Percentiles rank a stretch among this genome's conserved stretches.
Conservation (phyloP, 2,113 vertebrate species). For the Sakesphorus luctuosus region DNA sequence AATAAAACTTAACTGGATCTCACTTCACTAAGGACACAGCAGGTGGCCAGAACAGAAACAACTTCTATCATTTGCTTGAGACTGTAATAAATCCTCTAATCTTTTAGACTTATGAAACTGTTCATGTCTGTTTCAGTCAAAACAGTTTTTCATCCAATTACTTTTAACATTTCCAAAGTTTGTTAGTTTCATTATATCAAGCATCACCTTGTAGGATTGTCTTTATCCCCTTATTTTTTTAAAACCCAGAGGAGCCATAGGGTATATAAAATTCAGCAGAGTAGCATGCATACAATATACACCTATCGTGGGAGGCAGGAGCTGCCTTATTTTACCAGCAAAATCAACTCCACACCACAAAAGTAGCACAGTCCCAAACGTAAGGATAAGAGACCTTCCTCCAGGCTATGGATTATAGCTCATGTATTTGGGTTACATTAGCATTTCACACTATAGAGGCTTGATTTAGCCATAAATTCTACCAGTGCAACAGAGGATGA, state of each 20-base stretch:
- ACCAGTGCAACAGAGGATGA: conserved; percentile 2
- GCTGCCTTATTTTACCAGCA: conserved; percentile 56
- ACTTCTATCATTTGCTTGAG: conserved; percentile 40
- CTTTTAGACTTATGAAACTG: conserved; percentile 20
- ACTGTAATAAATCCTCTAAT: conserved; percentile 54
- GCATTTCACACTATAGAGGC: conserved; percentile 55
- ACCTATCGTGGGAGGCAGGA: conserved; percentile 25
- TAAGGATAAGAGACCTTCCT: conserved; percentile 70
- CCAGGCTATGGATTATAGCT: conserved; percentile 72
- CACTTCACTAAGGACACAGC: conserved; percentile 14
- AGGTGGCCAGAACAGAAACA: conserved; percentile 26
- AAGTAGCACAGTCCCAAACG: conserved; percentile 46
- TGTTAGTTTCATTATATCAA: conserved; percentile 10
- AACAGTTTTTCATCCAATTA: conserved; percentile 30
- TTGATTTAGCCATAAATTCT: conserved; percentile 58
- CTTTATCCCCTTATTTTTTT: background rate
- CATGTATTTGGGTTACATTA: conserved; percentile 75
- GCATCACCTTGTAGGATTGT: conserved; percentile 48
- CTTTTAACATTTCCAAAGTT: conserved; percentile 49
- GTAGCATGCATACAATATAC: background rate
- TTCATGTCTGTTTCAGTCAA: conserved; percentile 38
- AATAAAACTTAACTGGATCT: conserved; percentile 10
- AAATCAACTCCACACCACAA: conserved; percentile 52
- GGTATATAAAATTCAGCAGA: conserved; percentile 35
- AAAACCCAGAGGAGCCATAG: background rate